Percentiles rank a stretch among this genome's conserved stretches.
These are phyloP conservation scores for Andrena flavipes DNA, from an alignment of 2,888 invertebrate genomes.

Conservation along the genomic window DNA sequence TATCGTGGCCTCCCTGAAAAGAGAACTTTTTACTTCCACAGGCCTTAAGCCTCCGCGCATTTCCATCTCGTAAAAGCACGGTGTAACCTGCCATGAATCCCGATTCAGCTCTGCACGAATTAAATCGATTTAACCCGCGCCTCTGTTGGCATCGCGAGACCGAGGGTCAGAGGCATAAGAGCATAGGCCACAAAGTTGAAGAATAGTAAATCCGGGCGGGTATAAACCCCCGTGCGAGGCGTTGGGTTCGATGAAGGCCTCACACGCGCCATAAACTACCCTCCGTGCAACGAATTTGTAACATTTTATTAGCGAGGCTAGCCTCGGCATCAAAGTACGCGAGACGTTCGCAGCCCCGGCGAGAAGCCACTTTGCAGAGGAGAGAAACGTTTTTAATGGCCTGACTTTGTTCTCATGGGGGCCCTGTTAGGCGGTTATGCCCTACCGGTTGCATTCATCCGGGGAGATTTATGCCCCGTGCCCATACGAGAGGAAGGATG, in stretches of 20 bases:
- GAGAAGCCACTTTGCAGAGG: conserved; percentile 62
- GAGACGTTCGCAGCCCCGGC: conserved; percentile 22
- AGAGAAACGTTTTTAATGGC: conserved; percentile 75
- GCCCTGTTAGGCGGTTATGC: conserved; percentile 75
- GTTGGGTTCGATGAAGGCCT: conserved; percentile 75
- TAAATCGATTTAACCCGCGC: conserved; percentile 55
- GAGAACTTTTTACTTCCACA: conserved; percentile 1
- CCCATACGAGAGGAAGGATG: conserved; percentile 62
- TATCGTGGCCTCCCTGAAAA: conserved; percentile 14
- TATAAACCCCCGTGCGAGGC: conserved; percentile 46
- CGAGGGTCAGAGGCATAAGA: conserved; percentile 30
- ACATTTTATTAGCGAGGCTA: conserved; percentile 81
- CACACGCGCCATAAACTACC: conserved; percentile 79
- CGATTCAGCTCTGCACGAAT: conserved; percentile 41
- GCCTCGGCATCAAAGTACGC: conserved; percentile 67
- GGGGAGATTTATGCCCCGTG: conserved; percentile 79
- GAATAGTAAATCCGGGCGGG: conserved; percentile 39
- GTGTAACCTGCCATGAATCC: conserved; percentile 34
- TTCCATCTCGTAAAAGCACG: conserved; percentile 26
- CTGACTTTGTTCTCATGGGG: conserved; percentile 77
- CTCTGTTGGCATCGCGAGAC: background rate
- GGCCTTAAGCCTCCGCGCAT: conserved; percentile 13
- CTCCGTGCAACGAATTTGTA: conserved; percentile 82
- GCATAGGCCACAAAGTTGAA: conserved; percentile 30
- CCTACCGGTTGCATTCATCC: conserved; percentile 77